Conservation (phyloP, 2,888 invertebrate genomes). For the Dryobotodes eremita region DNA sequence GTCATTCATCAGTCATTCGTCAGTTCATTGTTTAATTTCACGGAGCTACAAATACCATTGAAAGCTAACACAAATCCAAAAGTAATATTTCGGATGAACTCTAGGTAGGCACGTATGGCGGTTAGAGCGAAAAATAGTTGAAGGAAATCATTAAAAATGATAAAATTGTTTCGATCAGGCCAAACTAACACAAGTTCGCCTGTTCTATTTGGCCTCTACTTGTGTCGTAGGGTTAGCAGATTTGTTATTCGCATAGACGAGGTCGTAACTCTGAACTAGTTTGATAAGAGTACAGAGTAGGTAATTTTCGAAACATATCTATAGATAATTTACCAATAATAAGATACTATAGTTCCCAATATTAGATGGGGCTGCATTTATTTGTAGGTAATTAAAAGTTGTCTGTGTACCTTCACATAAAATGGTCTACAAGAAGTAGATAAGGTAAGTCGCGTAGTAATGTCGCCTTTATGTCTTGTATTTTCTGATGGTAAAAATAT, state of each 20-base stretch:
- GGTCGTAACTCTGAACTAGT: constrained; percentile 18
- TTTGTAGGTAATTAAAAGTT: neutral
- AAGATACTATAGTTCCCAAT: neutral
- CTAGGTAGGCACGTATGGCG: neutral
- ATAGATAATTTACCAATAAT: neutral
- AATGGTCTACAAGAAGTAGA: neutral
- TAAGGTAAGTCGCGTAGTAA: neutral
- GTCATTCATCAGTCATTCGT: no score
- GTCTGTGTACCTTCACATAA: neutral
- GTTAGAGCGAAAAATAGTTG: neutral
- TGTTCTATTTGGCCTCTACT: neutral
- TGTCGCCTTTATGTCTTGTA: neutral
- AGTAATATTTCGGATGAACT: neutral
- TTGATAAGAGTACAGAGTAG: constrained; percentile 14
- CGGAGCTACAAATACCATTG: neutral
- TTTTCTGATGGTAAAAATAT: neutral
- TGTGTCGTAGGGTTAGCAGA: neutral
- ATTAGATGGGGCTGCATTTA: neutral
- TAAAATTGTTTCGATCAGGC: neutral
- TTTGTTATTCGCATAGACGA: constrained; percentile 18
- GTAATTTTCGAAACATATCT: neutral
- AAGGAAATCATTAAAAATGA: neutral
- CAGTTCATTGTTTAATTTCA: no score
- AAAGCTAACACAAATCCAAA: neutral
- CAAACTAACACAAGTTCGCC: neutral